phyloP scores from a whole-genome alignment of 2,888 invertebrate species.

The Agrypnus murinus region DNA sequence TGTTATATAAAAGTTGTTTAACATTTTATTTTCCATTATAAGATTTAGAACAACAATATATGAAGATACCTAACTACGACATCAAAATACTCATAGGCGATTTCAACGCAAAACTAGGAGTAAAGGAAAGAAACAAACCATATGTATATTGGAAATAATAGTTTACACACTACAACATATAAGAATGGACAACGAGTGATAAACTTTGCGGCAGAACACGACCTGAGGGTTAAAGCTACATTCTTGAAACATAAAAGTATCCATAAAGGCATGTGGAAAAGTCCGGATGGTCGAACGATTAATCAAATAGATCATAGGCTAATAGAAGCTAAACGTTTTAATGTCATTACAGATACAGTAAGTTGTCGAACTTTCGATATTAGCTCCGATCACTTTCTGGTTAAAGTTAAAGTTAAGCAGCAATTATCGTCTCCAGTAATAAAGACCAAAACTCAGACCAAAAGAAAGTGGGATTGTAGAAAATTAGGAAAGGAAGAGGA shows the following conservation, averaged over 20 bases:
- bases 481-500: not conserved
- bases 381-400: not conserved
- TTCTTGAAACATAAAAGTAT: not conserved
- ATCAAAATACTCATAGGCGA: too few relatives aligned
- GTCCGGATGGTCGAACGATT: not conserved
- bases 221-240: not conserved
- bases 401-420: constrained; percentile 8
- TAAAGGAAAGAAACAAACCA: not conserved
- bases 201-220: not conserved
- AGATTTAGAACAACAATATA: too few relatives aligned
- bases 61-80: too few relatives aligned
- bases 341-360: not conserved
- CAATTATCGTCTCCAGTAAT: constrained; percentile 3
- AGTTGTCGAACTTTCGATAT: constrained; percentile 1
- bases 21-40: too few relatives aligned
- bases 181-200: not conserved
- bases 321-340: not conserved
- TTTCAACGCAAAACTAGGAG: too few relatives aligned
- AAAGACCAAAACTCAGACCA: not conserved
- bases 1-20: too few relatives aligned
- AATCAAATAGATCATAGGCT: not conserved
- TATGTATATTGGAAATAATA: constrained; percentile 10
- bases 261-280: not conserved
- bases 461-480: too few relatives aligned
- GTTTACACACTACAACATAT: constrained; percentile 2